Base-by-base conservation (phyloP, 2,797 vertebrate species). In the Paratrypauchen microcephalus region DNA sequence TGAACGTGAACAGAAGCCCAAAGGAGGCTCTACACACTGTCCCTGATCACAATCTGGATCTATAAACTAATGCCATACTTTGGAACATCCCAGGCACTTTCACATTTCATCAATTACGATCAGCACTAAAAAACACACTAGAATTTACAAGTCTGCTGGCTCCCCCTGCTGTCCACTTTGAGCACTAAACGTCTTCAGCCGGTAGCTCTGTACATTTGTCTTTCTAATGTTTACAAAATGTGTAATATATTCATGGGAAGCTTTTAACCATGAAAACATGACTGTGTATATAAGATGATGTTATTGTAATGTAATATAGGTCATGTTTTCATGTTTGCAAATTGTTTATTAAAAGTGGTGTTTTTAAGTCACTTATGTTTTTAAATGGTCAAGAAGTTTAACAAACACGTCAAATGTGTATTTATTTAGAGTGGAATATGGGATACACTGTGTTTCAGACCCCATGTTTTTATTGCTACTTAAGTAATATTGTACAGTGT, bases 21-120 rank as follows among this genome's bases (percentile, higher is more conserved):
- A 88, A 93, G 0, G 95, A 96, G 58, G 94, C 95, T 15, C 84
- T 95, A 79, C 82, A 81, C 75, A 96, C 95, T 0, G 90, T 93
- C 52, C 92, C 90, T 54, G 91, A 90, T 21, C 91, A 94, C 83
- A 91, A 64, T 0, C 28, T 57, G 55, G 13, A 26, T 3, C 11
- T 56, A 5, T 23, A 55, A 23, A 55, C 23, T 12, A 52, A 47
- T 45, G 41, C 41, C 41, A 15, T 15, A 45, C 41, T 45, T 41
- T 41, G 39, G 39, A 41, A 41, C 39, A 69, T 55, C 41, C 61
- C 66, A 45, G 6, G 70, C 6, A 59, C 9, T 36, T 36, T 36
- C 11, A 2, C 39, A 41, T 41, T 41, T 41, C 39, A 41, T 41
- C 39, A 13, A 13, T 41, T 13, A 12, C 0, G 5, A 36, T 9